Percentiles rank a stretch among this genome's conserved stretches.
Conservation (phyloP, 1,140 invertebrate species). For the Papilio polyxenes region DNA sequence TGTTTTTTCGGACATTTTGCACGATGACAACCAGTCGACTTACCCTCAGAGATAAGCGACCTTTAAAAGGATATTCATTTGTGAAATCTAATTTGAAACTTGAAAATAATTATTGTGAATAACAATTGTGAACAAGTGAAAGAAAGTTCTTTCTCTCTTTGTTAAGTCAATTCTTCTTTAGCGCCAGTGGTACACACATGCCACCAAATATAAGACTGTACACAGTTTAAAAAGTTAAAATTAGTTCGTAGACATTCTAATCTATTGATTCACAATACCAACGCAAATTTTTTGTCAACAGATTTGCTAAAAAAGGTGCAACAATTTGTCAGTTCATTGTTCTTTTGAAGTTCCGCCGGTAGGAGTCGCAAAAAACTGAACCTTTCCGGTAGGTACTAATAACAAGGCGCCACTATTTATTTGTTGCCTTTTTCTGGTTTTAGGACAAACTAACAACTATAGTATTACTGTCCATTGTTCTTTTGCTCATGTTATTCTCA, state of each 20-base stretch:
- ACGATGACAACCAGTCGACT: conserved; percentile 61
- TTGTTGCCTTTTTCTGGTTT: conserved; percentile 55
- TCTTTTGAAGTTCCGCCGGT: conserved; percentile 65
- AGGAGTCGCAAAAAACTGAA: conserved; percentile 66
- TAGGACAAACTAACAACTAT: not conserved
- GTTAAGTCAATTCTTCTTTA: too few relatives aligned
- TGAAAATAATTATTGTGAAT: not conserved
- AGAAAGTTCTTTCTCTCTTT: not conserved
- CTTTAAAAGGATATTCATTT: conserved; percentile 51
- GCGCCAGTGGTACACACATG: not conserved
- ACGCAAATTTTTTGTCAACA: conserved; percentile 48
- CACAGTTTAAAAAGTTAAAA: not conserved
- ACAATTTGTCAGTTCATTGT: conserved; percentile 77
- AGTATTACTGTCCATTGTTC: not conserved
- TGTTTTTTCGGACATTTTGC: conserved; percentile 63
- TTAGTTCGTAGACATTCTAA: not conserved
- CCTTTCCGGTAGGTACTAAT: conserved; percentile 77
- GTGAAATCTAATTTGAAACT: conserved; percentile 28
- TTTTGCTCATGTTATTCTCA: conserved; percentile 21
- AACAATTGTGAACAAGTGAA: not conserved
- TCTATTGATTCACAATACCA: not conserved
- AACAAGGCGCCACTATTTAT: conserved; percentile 76
- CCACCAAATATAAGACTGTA: not conserved
- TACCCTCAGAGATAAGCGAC: conserved; percentile 54
- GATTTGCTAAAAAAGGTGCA: conserved; percentile 63